phyloP scores from a whole-genome alignment of 2,888 invertebrate species.

The Callyntrura sp. region DNA sequence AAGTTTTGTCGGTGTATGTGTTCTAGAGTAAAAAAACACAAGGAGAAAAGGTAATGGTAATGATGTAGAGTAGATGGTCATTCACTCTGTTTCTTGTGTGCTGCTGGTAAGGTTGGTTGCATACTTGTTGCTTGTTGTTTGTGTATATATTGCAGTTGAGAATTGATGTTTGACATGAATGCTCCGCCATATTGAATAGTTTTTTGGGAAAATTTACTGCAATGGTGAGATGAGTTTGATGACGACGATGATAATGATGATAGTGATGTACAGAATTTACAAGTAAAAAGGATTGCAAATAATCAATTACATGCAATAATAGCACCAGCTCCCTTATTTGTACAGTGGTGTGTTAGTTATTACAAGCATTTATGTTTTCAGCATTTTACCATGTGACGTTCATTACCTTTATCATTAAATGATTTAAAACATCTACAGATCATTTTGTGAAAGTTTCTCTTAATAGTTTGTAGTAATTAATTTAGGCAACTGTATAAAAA shows the following conservation, averaged over 20 bases:
- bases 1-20: background rate
- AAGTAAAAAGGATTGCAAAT: constrained; percentile 43
- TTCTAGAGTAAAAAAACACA: background rate
- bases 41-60: constrained; percentile 4
- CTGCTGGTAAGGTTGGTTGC: too few species aligned
- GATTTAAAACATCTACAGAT: background rate
- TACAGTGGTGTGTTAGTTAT: background rate
- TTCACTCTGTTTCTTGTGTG: constrained; percentile 56
- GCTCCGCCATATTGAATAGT: constrained; percentile 65
- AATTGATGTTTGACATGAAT: constrained; percentile 74
- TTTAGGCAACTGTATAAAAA: background rate
- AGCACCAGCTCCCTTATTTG: constrained; percentile 18
- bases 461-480: constrained; percentile 10
- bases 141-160: background rate
- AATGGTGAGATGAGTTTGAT: constrained; percentile 9
- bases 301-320: constrained; percentile 48
- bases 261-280: background rate
- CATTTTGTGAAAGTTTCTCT: background rate
- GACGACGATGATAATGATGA: constrained; percentile 30
- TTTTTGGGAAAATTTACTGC: constrained; percentile 49
- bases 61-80: constrained; percentile 46
- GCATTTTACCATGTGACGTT: background rate
- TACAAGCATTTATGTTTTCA: constrained; percentile 24
- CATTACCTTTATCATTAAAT: background rate
- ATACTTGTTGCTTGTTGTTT: constrained; percentile 1